Evolutionary conservation across 1,140 invertebrate genomes (phyloP), one percentile per base, ranked within the genome.

Genomic region (Sesamia nonagrioides): DNA sequence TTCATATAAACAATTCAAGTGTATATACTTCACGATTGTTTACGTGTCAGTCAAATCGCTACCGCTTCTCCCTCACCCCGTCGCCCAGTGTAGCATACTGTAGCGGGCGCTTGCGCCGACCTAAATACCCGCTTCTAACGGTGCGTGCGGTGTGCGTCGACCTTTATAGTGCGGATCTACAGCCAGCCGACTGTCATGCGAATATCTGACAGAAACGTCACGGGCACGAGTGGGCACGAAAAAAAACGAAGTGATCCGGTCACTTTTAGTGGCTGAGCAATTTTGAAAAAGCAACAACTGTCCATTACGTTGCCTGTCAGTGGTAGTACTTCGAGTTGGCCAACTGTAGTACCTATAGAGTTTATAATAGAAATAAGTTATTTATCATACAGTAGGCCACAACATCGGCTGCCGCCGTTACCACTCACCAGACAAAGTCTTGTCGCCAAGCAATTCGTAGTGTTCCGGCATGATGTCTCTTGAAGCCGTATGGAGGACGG

Each of bases 71-170:
- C 27, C 56, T n/a, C 4, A 45, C 8, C n/a, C 6, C 63, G 45
- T 7, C 48, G 11, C 6, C 72, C 54, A 80, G 15, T 7, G 84
- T 80, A 84, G 80, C 85, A 85, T 85, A 84, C 85, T 86, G 83
- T 80, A 82, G 82, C 85, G 84, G 81, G 84, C 81, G 84, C 85
- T 82, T 83, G 83, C 81, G 80, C 58, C 83, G 85, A 85, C 86
- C 86, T 81, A 87, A 84, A 87, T 87, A 85, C 84, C 74, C 82
- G 73, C 68, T 50, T 69, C 79, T 87, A 87, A 85, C 86, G 84
- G 83, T 85, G 83, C 80, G 85, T 79, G 76, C 71, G 79, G 71
- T 79, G 77, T 76, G 73, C 69, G 77, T 27, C 80, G 80, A 80
- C 78, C 78, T 80, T 80, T 80, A 76, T 80, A 75, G 72, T 21